These are phyloP conservation scores for Ditylenchus dipsaci DNA, from an alignment of 1,140 invertebrate genomes.

Conservation along the genomic window DNA sequence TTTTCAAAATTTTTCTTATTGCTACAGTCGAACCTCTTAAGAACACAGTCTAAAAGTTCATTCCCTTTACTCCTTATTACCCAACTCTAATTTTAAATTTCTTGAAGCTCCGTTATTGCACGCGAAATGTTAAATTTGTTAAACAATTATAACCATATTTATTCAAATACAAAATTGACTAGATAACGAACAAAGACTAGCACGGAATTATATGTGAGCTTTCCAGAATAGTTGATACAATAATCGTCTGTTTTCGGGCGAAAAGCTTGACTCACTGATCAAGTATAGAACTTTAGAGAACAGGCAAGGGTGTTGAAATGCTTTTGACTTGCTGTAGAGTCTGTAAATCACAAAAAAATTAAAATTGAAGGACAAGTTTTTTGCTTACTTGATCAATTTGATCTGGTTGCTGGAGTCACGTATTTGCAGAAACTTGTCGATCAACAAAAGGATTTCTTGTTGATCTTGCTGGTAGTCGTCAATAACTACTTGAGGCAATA, in stretches of 20 bases:
- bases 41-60: too few relatives aligned
- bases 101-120: too few relatives aligned
- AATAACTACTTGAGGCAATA: neutral
- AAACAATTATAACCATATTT: too few relatives aligned
- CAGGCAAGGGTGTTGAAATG: conserved; percentile 6
- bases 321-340: conserved; percentile 1
- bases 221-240: neutral
- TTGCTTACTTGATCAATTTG: neutral
- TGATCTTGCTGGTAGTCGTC: neutral
- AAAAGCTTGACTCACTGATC: neutral
- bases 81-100: too few relatives aligned
- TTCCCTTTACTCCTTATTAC: too few relatives aligned
- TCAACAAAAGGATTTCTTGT: neutral
- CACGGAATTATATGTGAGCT: neutral
- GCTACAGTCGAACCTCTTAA: too few relatives aligned
- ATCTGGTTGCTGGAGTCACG: neutral
- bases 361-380: neutral
- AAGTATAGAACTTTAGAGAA: neutral
- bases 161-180: too few relatives aligned
- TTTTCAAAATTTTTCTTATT: too few relatives aligned
- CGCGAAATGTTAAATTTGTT: too few relatives aligned
- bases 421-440: neutral
- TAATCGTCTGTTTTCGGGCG: neutral
- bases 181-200: too few relatives aligned
- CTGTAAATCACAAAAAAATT: neutral